phyloP scores from a whole-genome alignment of 1,140 invertebrate species.

The Drosophila sproati region DNA sequence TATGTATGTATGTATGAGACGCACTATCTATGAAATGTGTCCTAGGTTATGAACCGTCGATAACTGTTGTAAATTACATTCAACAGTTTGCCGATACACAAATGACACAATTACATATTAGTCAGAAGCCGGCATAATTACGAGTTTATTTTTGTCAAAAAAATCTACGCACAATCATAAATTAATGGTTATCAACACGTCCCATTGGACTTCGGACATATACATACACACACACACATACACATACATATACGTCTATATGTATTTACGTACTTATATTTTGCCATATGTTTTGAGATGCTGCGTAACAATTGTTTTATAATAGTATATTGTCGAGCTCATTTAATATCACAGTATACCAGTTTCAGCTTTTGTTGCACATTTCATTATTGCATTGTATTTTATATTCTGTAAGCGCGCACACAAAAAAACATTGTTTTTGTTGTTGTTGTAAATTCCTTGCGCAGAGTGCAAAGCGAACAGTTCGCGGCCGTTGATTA shows the following conservation, averaged over 20 bases:
- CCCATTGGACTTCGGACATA: constrained; percentile 51
- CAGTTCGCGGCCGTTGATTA: constrained; percentile 63
- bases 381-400: constrained; percentile 32
- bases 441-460: constrained; percentile 79
- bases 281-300: constrained; percentile 54
- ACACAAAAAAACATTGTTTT: constrained; percentile 65
- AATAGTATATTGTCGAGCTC: background rate
- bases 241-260: background rate
- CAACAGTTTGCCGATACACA: constrained; percentile 18
- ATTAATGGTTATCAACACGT: constrained; percentile 51
- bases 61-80: constrained; percentile 5
- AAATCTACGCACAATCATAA: constrained; percentile 40
- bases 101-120: background rate
- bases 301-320: constrained; percentile 28
- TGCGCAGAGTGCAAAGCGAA: constrained; percentile 42
- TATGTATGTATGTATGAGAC: constrained; percentile 31
- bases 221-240: constrained; percentile 36
- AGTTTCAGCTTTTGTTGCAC: constrained; percentile 23
- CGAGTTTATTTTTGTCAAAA: constrained; percentile 19
- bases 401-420: constrained; percentile 16
- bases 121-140: constrained; percentile 29
- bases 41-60: constrained; percentile 30
- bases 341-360: constrained; percentile 13
- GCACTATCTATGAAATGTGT: constrained; percentile 20
- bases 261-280: constrained; percentile 4